These are phyloP conservation scores for Pangasius macronema DNA, from an alignment of 2,797 vertebrate genomes.

Conservation along the genomic window DNA sequence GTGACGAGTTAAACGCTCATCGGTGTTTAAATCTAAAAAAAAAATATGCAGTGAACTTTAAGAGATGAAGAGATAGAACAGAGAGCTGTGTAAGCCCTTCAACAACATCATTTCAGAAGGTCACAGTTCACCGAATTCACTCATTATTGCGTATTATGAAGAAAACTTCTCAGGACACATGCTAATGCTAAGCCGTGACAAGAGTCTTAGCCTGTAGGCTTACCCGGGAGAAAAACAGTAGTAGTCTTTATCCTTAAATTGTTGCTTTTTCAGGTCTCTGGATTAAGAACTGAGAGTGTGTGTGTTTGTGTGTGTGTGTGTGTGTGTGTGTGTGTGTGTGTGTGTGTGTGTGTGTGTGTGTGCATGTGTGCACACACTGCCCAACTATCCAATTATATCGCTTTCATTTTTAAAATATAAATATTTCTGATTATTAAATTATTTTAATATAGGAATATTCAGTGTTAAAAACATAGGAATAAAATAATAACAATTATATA, in stretches of 20 bases:
- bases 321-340: no score
- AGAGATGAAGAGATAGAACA: not conserved
- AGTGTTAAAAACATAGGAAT: not conserved
- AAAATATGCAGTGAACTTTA: no score
- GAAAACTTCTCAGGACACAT: not conserved
- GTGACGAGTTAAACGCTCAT: not conserved
- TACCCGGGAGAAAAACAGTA: constrained; percentile 9
- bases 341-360: no score
- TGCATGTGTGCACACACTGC: no score
- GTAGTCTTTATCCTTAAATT: not conserved
- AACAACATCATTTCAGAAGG: not conserved
- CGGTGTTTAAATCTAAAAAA: not conserved
- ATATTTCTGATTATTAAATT: not conserved
- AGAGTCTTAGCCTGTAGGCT: not conserved
- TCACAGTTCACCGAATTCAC: not conserved
- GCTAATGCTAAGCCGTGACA: not conserved
- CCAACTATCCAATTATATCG: not conserved
- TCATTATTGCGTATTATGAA: not conserved
- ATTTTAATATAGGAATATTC: not conserved
- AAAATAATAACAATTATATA: not conserved
- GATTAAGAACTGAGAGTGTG: not conserved
- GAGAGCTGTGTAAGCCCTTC: not conserved
- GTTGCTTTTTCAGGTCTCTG: not conserved
- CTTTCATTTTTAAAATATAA: not conserved
- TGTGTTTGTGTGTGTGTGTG: no score